Evolutionary conservation across 2,113 vertebrate genomes (phyloP), one percentile per base, ranked within the genome.

Genomic region (Micronycteris hirsuta): DNA sequence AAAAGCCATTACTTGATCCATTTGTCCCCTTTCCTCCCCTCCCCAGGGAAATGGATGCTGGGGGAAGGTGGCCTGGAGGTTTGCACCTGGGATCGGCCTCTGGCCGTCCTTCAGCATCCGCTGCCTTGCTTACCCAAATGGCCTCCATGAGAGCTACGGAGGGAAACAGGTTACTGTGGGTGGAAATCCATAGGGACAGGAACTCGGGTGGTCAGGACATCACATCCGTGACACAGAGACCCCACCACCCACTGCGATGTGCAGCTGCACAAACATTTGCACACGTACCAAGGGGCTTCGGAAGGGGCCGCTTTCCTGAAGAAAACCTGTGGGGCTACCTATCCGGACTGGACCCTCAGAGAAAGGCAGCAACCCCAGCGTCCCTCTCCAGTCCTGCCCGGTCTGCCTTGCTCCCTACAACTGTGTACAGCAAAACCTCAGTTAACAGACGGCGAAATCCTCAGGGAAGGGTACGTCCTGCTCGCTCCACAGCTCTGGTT

Each of bases 1-100:
- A 36, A 96, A 96, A 96, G 89, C 97, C 96, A 96, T 95, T 73
- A 95, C 93, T 86, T 94, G 74, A 96, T 95, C 94, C 86, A 67
- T 95, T 82, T 78, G 71, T 56, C 52, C 49, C 82, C 77, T 84
- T 19, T 52, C 36, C 80, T 45, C 61, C 70, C n/a, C 45, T 70
- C 94, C 84, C 86, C 41, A 15, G 91, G 95, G 91, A 96, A 38
- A 81, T 16, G 41, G 93, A 63, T 73, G 67, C 91, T n/a, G 80
- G 96, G 76, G 89, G 86, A 81, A 93, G 67, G 56, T 67, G 45
- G 76, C 89, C 67, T 20, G 54, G 67, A 92, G 74, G 76, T 58
- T 52, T 86, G 63, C 86, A 84, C 86, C 86, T 97, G 94, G 94
- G 56, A 78, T 87, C 15, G 1, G 78, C 89, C 91, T 96, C 93